These are phyloP conservation scores for Rhinoraja longicauda DNA, from an alignment of 2,797 vertebrate genomes.

Conservation along the genomic window DNA sequence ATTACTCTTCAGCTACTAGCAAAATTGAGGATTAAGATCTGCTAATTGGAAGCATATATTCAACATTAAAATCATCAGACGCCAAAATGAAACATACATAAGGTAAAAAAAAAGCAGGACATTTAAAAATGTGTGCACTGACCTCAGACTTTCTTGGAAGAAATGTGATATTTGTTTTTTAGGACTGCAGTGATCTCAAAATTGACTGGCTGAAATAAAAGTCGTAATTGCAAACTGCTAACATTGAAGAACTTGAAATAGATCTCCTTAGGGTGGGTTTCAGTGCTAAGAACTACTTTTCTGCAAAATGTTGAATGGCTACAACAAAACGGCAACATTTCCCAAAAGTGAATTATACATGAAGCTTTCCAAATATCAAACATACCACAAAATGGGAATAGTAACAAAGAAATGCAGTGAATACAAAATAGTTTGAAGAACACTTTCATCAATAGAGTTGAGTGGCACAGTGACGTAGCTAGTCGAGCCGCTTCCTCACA, in stretches of 20 bases:
- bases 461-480: too few species aligned
- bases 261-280: background rate
- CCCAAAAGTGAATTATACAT: constrained; percentile 1
- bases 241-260: constrained; percentile 21
- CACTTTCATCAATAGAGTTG: background rate
- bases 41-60: constrained; percentile 22
- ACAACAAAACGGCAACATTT: background rate
- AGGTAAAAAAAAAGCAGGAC: constrained; percentile 14
- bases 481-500: too few species aligned
- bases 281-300: background rate
- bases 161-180: constrained; percentile 13
- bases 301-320: constrained; percentile 5
- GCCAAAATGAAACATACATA: constrained; percentile 17
- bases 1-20: constrained; percentile 10
- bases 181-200: background rate
- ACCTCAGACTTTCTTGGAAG: background rate
- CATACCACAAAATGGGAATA: background rate
- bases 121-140: background rate
- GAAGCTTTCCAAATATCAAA: background rate
- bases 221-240: background rate
- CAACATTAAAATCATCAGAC: constrained; percentile 21
- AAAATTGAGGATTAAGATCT: background rate
- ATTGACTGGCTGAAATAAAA: constrained; percentile 8
- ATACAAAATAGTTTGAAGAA: background rate
- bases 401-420: background rate